phyloP scores from a whole-genome alignment of 2,888 invertebrate genomes.

The Eristalis tenax region DNA sequence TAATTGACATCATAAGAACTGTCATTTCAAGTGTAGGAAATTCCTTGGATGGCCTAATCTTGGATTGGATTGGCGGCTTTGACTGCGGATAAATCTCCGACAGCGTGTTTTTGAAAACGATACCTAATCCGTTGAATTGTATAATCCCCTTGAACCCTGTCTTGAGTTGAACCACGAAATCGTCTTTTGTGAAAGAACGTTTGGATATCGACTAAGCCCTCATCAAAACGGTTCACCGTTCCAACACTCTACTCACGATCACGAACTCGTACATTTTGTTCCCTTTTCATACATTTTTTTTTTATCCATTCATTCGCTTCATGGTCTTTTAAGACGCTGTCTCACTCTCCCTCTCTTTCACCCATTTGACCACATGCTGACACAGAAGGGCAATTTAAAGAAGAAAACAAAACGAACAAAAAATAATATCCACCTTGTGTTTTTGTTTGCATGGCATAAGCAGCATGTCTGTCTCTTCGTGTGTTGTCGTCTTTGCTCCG shows the following conservation, averaged over 20 bases:
- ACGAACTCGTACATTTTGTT: neutral
- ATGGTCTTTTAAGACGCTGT: neutral
- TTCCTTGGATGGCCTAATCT: no score
- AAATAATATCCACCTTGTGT: conserved; percentile 36
- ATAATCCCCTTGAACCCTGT: neutral
- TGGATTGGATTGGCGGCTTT: neutral
- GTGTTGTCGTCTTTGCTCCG: conserved; percentile 10
- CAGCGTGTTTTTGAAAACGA: neutral
- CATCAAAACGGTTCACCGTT: neutral
- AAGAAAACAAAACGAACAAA: neutral
- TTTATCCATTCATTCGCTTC: neutral
- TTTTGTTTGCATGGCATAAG: conserved; percentile 12
- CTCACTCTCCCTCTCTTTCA: neutral
- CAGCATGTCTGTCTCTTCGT: conserved; percentile 9
- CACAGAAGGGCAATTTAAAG: conserved; percentile 24
- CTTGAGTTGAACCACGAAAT: neutral
- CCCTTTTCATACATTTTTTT: neutral
- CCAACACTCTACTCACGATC: neutral
- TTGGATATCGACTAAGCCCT: neutral
- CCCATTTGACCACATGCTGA: conserved; percentile 59
- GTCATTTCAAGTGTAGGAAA: no score
- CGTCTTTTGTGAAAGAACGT: neutral
- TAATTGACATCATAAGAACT: no score
- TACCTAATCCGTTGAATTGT: neutral
- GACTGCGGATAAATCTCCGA: neutral